Evolutionary conservation across 2,797 vertebrate species (phyloP).

Genomic region (Clarias pachynema): DNA sequence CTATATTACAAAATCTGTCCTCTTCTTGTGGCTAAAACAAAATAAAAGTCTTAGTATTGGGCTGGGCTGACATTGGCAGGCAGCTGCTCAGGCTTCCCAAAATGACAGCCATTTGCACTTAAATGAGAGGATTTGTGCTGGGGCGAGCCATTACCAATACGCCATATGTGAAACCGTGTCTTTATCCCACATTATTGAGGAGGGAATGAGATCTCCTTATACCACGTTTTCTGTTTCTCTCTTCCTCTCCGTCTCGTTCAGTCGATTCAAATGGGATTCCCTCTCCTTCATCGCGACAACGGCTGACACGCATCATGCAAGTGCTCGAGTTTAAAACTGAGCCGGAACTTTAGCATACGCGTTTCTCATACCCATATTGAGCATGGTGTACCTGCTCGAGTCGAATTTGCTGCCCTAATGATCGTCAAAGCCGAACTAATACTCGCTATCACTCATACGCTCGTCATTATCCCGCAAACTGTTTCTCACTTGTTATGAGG

Average conservation of each 20-base stretch:
- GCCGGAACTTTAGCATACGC: slow-evolving; percentile 41
- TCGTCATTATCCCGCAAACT: slow-evolving; percentile 38
- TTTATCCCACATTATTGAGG: slow-evolving; percentile 84
- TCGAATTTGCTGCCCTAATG: slow-evolving; percentile 40
- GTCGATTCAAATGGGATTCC: slow-evolving; percentile 79
- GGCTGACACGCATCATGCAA: slow-evolving; percentile 81
- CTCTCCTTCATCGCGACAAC: slow-evolving; percentile 79
- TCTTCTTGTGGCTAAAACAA: slow-evolving; percentile 47
- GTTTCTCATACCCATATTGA: slow-evolving; percentile 7
- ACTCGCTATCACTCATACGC: slow-evolving; percentile 41
- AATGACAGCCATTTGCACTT: slow-evolving; percentile 92
- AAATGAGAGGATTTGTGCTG: slow-evolving; percentile 93
- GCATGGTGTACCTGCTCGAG: slow-evolving; percentile 15
- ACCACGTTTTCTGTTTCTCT: slow-evolving; percentile 43
- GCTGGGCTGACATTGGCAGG: slow-evolving; percentile 69
- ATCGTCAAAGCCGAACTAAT: slow-evolving; percentile 39
- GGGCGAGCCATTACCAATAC: slow-evolving; percentile 86
- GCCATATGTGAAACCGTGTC: slow-evolving; percentile 92
- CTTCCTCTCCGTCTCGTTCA: slow-evolving; percentile 39
- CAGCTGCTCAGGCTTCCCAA: slow-evolving; percentile 71
- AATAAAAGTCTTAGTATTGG: slow-evolving; percentile 54
- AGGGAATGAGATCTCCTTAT: slow-evolving; percentile 81
- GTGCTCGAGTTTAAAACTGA: slow-evolving; percentile 69
- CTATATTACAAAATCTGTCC: not conserved
- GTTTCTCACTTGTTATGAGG: slow-evolving; percentile 49